Conservation (phyloP, 2,113 vertebrate genomes). For the Psilopsiagon aymara region DNA sequence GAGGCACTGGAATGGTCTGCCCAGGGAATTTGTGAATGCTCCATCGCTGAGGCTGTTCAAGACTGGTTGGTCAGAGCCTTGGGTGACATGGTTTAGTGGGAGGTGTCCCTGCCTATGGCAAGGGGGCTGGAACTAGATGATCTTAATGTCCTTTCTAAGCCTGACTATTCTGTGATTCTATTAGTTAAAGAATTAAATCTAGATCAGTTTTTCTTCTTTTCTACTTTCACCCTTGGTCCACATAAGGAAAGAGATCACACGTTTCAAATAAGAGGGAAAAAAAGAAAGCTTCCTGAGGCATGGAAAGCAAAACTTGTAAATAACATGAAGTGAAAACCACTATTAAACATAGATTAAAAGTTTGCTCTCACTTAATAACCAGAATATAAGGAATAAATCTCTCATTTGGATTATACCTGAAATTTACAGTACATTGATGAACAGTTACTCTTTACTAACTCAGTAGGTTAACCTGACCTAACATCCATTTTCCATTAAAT, state of each 20-base stretch:
- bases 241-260: background rate
- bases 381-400: background rate
- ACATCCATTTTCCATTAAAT: background rate
- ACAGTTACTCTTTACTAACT: background rate
- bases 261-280: background rate
- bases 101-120: too few species aligned
- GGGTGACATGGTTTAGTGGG: too few species aligned
- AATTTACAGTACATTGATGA: background rate
- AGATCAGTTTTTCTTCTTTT: background rate
- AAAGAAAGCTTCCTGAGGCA: background rate
- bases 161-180: too few species aligned
- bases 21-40: too few species aligned
- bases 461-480: background rate
- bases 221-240: background rate
- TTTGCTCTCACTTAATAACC: background rate
- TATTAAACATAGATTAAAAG: background rate
- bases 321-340: background rate
- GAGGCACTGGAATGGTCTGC: too few species aligned
- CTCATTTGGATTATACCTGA: background rate
- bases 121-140: too few species aligned
- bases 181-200: background rate
- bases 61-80: too few species aligned
- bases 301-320: background rate
- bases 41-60: too few species aligned
- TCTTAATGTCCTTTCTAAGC: too few species aligned